Evolutionary conservation across 2,888 invertebrate genomes (phyloP).

Genomic region (Meteorus cinctellus): DNA sequence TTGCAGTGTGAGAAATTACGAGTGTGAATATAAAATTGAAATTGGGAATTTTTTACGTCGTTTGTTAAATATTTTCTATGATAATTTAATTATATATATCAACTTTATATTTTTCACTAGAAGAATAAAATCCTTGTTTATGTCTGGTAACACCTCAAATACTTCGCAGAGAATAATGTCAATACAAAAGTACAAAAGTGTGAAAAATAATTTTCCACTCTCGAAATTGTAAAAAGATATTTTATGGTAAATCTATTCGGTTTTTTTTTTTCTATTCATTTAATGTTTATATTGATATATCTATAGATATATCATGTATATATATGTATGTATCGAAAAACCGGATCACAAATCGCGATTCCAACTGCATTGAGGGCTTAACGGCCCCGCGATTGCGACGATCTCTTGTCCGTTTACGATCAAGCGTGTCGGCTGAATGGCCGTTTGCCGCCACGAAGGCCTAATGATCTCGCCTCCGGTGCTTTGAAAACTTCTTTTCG

Average conservation of each 20-base stretch:
- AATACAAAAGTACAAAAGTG: too few relatives aligned
- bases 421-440: conserved; percentile 38
- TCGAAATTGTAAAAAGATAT: not conserved
- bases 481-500: conserved; percentile 47
- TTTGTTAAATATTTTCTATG: too few relatives aligned
- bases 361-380: conserved; percentile 40
- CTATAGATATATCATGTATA: conserved; percentile 10
- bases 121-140: too few relatives aligned
- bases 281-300: not conserved
- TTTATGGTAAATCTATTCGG: not conserved
- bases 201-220: too few relatives aligned
- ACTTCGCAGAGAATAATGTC: too few relatives aligned
- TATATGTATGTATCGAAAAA: conserved; percentile 48
- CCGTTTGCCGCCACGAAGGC: conserved; percentile 34
- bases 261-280: not conserved
- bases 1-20: too few relatives aligned
- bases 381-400: conserved; percentile 43
- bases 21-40: too few relatives aligned
- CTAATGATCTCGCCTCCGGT: conserved; percentile 46
- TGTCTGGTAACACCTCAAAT: too few relatives aligned
- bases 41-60: too few relatives aligned
- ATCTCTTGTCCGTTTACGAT: conserved; percentile 46
- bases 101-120: too few relatives aligned
- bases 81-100: too few relatives aligned
- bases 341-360: conserved; percentile 48